A percentile compares a stretch with the other conserved stretches of the same genome.
phyloP scores from a whole-genome alignment of 2,113 vertebrate species.

The Otis tarda region DNA sequence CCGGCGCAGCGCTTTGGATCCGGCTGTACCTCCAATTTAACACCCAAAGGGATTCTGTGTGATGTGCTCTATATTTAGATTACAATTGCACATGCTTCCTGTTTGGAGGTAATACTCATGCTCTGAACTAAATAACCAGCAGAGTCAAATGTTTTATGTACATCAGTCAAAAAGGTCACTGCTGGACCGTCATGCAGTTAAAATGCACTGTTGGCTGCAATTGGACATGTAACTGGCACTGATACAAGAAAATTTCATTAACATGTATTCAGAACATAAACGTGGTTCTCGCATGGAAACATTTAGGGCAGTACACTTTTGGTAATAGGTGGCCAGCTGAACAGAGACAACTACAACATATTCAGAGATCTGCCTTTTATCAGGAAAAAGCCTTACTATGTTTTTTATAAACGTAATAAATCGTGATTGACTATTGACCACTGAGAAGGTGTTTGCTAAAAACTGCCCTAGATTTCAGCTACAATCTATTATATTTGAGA shows the following conservation, averaged over 20 bases:
- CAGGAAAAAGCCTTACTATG: not conserved
- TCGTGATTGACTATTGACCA: not conserved
- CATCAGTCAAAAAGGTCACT: not conserved
- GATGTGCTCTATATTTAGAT: not conserved
- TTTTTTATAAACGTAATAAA: not conserved
- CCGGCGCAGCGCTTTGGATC: not conserved
- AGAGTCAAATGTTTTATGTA: not conserved
- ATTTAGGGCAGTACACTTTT: not conserved
- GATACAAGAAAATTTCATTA: not conserved
- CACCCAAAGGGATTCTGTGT: not conserved
- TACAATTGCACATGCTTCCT: not conserved
- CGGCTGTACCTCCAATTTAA: not conserved
- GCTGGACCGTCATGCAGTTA: not conserved
- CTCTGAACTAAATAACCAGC: not conserved
- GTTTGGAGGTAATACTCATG: not conserved
- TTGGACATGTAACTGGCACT: not conserved
- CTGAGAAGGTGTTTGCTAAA: not conserved
- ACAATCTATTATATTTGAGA: not conserved
- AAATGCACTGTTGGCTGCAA: not conserved
- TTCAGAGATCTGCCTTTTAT: not conserved
- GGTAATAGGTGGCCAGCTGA: not conserved
- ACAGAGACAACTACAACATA: not conserved
- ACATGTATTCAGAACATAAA: not conserved
- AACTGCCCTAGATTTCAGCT: not conserved
- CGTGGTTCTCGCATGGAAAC: not conserved